Conservation (phyloP, 92 coral and sea anemone species). For the Epizoanthus rinbou region DNA sequence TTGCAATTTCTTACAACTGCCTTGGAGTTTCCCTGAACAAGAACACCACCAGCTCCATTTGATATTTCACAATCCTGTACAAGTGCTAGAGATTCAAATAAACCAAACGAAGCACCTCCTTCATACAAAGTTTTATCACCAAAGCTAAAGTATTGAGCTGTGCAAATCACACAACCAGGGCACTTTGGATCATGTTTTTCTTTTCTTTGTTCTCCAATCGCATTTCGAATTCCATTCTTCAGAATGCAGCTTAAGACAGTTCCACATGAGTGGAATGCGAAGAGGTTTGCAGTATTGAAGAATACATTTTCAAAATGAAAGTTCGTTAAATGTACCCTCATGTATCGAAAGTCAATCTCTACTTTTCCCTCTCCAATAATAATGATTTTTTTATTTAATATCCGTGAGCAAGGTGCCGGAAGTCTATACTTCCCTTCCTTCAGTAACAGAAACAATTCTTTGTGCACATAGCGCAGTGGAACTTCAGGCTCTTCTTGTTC, state of each 20-base stretch:
- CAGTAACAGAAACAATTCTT: not conserved
- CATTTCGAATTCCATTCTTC: not conserved
- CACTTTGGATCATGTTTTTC: not conserved
- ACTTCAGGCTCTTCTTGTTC: not conserved
- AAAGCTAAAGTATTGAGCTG: not conserved
- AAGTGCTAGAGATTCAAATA: not conserved
- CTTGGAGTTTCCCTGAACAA: too few species aligned
- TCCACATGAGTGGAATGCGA: not conserved
- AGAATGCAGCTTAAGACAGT: not conserved
- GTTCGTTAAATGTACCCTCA: not conserved
- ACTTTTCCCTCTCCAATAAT: conserved; percentile 12
- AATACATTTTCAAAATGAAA: conserved; percentile 23
- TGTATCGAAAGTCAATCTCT: not conserved
- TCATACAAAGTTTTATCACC: not conserved
- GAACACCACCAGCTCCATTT: not conserved
- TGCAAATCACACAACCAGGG: not conserved
- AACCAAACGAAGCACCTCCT: not conserved
- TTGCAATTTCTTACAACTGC: too few species aligned
- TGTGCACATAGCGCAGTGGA: not conserved
- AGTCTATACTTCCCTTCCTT: conserved; percentile 3
- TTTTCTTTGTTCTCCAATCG: not conserved
- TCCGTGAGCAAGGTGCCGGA: not conserved
- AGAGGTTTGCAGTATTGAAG: not conserved
- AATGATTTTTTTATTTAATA: not conserved
- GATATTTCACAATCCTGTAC: conserved; percentile 3